Conservation (phyloP, 2,797 vertebrate species). For the Florisuga fusca region DNA sequence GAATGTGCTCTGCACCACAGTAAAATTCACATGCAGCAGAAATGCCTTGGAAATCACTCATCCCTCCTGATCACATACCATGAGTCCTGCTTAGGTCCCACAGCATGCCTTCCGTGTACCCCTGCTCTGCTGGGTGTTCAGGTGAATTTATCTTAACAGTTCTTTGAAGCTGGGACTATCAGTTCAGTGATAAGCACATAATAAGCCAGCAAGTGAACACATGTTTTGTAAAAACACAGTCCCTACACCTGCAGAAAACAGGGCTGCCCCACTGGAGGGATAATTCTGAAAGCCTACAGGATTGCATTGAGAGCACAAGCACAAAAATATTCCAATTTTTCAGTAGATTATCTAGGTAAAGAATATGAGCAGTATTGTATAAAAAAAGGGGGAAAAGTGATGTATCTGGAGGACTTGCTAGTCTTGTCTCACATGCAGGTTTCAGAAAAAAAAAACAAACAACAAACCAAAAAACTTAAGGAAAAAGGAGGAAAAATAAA, state of each 20-base stretch:
- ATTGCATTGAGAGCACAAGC: background rate
- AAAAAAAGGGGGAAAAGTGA: background rate
- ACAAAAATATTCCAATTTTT: background rate
- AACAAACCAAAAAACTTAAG: too few species aligned
- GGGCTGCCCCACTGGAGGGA: background rate
- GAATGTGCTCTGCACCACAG: background rate
- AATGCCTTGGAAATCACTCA: background rate
- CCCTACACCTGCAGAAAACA: background rate
- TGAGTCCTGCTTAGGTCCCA: background rate
- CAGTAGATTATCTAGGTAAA: background rate
- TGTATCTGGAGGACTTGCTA: background rate
- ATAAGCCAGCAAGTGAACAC: too few species aligned
- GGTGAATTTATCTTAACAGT: background rate
- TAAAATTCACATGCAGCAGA: background rate
- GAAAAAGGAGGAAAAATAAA: background rate
- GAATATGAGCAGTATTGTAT: background rate
- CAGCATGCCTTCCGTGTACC: rapidly evolving
- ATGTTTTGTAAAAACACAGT: background rate
- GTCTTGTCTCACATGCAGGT: background rate
- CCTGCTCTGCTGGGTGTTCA: background rate
- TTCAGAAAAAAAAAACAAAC: too few species aligned
- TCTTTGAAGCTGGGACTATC: background rate
- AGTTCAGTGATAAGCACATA: too few species aligned
- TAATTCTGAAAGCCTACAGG: background rate
- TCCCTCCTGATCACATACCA: background rate